Conservation (phyloP, 2,113 vertebrate species). For the Actinemys pallida region DNA sequence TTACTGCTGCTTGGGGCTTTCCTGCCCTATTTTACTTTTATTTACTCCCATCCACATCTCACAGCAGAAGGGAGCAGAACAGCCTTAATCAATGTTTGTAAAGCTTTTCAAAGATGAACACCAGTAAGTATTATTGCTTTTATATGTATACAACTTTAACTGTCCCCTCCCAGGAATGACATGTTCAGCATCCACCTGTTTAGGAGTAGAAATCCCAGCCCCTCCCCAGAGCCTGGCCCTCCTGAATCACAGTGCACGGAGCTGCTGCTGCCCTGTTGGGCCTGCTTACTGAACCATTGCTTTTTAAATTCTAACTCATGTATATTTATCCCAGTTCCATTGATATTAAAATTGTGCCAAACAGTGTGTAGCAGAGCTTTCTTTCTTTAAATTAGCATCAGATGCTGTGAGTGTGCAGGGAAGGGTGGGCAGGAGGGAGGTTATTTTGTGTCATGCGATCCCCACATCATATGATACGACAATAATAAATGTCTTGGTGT, state of each 20-base stretch:
- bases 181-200: background rate
- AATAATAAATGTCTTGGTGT: background rate
- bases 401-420: background rate
- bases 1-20: background rate
- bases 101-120: background rate
- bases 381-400: background rate
- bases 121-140: rapidly evolving
- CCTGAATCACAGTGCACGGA: background rate
- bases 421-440: background rate
- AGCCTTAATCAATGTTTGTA: background rate
- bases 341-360: background rate
- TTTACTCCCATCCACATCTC: background rate
- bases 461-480: background rate
- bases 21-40: background rate
- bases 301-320: background rate
- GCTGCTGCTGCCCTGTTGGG: background rate
- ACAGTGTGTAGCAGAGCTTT: background rate
- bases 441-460: background rate
- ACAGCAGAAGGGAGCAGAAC: background rate
- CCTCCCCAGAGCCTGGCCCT: rapidly evolving
- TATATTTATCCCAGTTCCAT: background rate
- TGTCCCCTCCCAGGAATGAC: background rate
- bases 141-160: background rate
- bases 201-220: rapidly evolving
- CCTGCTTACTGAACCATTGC: background rate